Base-by-base conservation (phyloP, 1,140 invertebrate genomes). In the Eurosta solidaginis region DNA sequence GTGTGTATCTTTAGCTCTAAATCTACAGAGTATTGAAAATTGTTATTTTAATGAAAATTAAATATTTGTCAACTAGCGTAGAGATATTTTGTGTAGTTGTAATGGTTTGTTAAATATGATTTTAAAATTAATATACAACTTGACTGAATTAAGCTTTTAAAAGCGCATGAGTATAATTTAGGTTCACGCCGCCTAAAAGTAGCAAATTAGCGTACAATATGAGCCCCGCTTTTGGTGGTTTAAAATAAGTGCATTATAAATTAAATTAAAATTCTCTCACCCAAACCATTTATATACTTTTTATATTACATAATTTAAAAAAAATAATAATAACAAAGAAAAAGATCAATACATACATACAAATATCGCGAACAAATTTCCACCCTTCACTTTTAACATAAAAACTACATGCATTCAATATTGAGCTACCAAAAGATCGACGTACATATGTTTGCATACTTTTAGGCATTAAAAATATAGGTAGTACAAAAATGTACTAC, bases 381-480 rank as follows among this genome's bases (percentile, higher is more conserved):
- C 27, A n/a, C n/a, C n/a, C n/a, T n/a, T n/a, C n/a, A n/a, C n/a
- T n/a, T n/a, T 17, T 3, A 2, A 33, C 27, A 12, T 29, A 33
- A 68, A n/a, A n/a, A n/a, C n/a, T n/a, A n/a, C n/a, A 68, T 68
- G 59, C 59, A 68, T 68, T 68, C 59, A 40, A 68, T 68, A 68
- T 68, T 68, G 40, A 68, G 59, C 59, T 68, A 33, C 59, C 59
- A 68, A 68, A 68, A 20, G 6, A 68, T 68, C n/a, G n/a, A 68
- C 59, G 59, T 68, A 68, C 59, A 68, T 68, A 68, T 68, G 40
- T 68, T 68, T 68, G 59, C 59, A 68, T 68, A 68, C 59, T 68
- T 68, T 68, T 68, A 40, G 59, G 59, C 59, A 20, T 9, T 4
- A 7, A 17, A 17, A 10, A 20, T 6, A 20, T 68, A 68, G 5